Percentiles rank a stretch among this genome's conserved stretches.
phyloP scores from a whole-genome alignment of 2,113 vertebrate genomes.

The Semnornis frantzii region DNA sequence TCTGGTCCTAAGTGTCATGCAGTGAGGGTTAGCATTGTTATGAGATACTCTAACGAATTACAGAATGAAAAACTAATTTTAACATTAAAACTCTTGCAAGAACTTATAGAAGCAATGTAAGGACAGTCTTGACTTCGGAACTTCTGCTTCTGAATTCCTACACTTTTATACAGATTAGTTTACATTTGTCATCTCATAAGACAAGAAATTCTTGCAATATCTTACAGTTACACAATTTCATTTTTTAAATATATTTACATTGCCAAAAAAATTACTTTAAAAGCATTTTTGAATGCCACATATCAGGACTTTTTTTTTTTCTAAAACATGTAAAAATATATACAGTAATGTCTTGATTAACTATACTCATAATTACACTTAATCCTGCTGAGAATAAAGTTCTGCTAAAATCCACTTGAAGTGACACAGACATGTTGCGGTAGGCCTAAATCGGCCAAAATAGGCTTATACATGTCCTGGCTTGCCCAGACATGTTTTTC shows the following conservation, averaged over 20 bases:
- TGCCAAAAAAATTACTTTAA: neutral
- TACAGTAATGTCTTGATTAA: neutral
- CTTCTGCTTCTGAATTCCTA: neutral
- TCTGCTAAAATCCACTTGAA: neutral
- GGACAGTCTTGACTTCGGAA: neutral
- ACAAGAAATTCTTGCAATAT: neutral
- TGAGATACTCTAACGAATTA: neutral
- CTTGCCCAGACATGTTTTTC: too few relatives aligned
- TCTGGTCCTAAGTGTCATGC: fast-evolving
- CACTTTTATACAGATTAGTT: neutral
- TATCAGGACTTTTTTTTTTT: neutral
- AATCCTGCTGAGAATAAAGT: neutral
- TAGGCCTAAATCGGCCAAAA: too few relatives aligned
- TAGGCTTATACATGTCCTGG: too few relatives aligned
- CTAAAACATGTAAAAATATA: neutral
- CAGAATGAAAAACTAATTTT: neutral
- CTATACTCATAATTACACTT: neutral
- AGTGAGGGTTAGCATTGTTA: neutral
- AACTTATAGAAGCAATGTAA: neutral
- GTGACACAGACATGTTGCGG: neutral
- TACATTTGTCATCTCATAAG: neutral
- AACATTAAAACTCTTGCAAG: neutral
- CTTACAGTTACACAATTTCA: neutral
- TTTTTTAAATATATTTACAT: neutral
- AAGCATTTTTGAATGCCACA: neutral